Evolutionary conservation across 2,113 vertebrate species (phyloP), one percentile per base, ranked within the genome.

Genomic region (Phrynosoma blainvillii): DNA sequence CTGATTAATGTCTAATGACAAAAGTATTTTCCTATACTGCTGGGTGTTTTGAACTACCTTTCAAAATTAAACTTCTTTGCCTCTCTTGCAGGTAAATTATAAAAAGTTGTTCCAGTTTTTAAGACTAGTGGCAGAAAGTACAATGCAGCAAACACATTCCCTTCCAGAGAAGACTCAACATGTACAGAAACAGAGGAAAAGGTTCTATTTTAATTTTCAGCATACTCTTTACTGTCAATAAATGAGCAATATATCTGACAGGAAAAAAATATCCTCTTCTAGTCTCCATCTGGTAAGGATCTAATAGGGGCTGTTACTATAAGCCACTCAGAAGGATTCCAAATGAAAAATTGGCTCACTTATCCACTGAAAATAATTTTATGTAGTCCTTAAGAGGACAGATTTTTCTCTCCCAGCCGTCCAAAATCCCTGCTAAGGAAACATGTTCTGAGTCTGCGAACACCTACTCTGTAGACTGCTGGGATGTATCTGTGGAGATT

Each of bases 41-140:
- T 73, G 27, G 8, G 8, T 79, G 0, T 10, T 54, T 40, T 77
- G 23, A 30, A 30, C 11, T 75, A 62, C 9, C 18, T 27, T 52
- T 78, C 23, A 4, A 78, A 87, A 75, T 42, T 74, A 6, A 42
- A 89, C 68, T 82, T 21, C 73, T 85, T 87, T 93, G 27, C 77
- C 76, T 94, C 93, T 75, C 88, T 95, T 40, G 9, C 81, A 96
- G 96, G 93, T 96, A 83, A 89, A 92, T 90, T 94, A 93, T 89
- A 88, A 90, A 93, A 92, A 10, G 0, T 78, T 95, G 81, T 56
- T 94, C 82, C 66, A 30, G 47, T 94, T 96, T 95, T 93, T 94
- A 94, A 96, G 79, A 47, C 81, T 78, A 83, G 87, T 89, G 87
- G 79, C 89, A 89, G 86, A 79, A 84, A 78, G 80, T 76, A 90